A percentile compares a stretch with the other conserved stretches of the same genome.
These are phyloP conservation scores for Epistrophella euchroma DNA, from an alignment of 2,888 invertebrate genomes.

Conservation along the genomic window DNA sequence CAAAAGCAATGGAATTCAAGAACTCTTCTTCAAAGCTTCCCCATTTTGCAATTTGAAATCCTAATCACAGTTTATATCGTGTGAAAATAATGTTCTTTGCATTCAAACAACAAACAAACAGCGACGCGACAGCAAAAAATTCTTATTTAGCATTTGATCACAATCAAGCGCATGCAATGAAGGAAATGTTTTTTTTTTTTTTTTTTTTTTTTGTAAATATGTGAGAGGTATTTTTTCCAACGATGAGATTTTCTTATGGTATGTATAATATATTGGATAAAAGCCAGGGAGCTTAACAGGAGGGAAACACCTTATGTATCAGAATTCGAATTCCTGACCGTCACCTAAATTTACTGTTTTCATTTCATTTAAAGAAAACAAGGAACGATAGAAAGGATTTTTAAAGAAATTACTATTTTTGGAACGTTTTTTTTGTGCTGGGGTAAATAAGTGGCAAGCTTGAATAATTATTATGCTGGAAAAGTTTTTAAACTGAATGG, in stretches of 20 bases:
- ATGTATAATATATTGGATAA: slow-evolving; percentile 15
- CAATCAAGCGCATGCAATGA: slow-evolving; percentile 41
- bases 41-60: slow-evolving; percentile 59
- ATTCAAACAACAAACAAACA: slow-evolving; percentile 60
- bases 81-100: slow-evolving; percentile 70
- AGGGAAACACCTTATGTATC: slow-evolving; percentile 32
- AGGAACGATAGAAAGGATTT: slow-evolving; percentile 28
- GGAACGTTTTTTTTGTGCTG: not conserved
- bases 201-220: slow-evolving; percentile 8
- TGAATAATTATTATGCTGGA: not conserved
- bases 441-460: not conserved
- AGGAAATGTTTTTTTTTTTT: not conserved
- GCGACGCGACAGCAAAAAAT: slow-evolving; percentile 55
- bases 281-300: slow-evolving; percentile 22
- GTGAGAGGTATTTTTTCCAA: not conserved
- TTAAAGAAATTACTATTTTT: not conserved
- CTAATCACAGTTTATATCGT: slow-evolving; percentile 67
- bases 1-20: not conserved
- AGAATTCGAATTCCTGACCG: slow-evolving; percentile 46
- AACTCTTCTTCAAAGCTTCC: not conserved
- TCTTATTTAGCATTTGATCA: slow-evolving; percentile 72
- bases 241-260: slow-evolving; percentile 30
- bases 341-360: slow-evolving; percentile 65
- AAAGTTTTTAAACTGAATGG: not conserved
- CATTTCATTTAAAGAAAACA: slow-evolving; percentile 32